Conservation (phyloP, 2,888 invertebrate species). For the Acanthosoma haemorrhoidale region DNA sequence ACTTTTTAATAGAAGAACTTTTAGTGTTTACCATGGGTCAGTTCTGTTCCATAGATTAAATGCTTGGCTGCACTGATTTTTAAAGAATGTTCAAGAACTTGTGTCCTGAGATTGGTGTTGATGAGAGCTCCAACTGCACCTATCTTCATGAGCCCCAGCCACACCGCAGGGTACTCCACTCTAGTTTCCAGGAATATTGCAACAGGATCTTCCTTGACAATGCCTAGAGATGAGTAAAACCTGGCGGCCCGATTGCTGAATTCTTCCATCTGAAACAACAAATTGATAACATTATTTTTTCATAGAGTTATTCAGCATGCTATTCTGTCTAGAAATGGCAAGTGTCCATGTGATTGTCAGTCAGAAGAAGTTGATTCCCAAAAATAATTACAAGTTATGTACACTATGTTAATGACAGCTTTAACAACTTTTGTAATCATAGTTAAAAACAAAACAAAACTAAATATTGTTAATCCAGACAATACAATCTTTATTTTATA, state of each 20-base stretch:
- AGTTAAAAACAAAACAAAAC: no score
- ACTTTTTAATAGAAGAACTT: no score
- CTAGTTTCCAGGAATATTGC: conserved; percentile 57
- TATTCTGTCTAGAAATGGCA: no score
- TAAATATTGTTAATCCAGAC: no score
- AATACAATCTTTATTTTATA: no score
- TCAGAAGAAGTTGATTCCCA: no score
- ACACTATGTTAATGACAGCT: no score
- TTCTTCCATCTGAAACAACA: conserved; percentile 64
- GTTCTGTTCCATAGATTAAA: conserved; percentile 50
- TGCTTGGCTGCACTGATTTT: conserved; percentile 51
- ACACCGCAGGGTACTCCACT: conserved; percentile 55
- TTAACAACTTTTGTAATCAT: no score
- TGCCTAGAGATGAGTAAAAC: conserved; percentile 55
- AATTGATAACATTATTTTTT: no score
- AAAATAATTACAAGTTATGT: no score
- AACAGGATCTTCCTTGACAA: conserved; percentile 52
- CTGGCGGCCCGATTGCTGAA: conserved; percentile 80
- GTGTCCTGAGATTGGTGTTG: conserved; percentile 54
- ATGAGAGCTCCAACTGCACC: conserved; percentile 53
- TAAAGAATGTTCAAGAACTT: conserved; percentile 54
- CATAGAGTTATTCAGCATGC: no score
- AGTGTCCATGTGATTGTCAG: no score
- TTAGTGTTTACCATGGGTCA: conserved; percentile 44
- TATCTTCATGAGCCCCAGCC: conserved; percentile 57